Evolutionary conservation across 2,888 invertebrate species (phyloP), one percentile per base, ranked within the genome.

Genomic region (Synergus umbraculus): DNA sequence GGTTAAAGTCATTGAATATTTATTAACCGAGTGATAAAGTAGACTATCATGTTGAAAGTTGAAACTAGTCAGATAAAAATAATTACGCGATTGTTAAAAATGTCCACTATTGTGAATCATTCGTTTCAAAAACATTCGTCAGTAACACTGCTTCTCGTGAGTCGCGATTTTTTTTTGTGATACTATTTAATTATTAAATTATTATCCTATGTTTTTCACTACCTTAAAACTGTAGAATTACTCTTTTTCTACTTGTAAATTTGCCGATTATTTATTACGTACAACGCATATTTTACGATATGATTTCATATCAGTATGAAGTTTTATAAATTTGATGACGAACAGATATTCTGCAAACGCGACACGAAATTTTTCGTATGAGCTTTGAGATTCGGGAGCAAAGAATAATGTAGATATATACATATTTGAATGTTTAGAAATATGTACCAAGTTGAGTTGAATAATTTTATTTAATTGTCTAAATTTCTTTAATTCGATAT

Each of bases 71-170:
- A 73, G 44, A 67, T 44, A 7, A 69, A 69, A 73, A 73, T 49
- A 73, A 49, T n/a, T 73, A 67, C 18, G 66, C 22, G 37, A 73
- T 54, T 73, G 54, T 54, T 73, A 9, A 49, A 49, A 49, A 54
- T 54, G 37, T 73, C 73, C 15, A 37, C 54, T 73, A 73, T 37
- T 73, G 49, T 73, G 37, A 73, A 29, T 67, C 49, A 73, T 73
- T 73, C 12, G 37, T 37, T 54, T 29, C 1, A 73, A 37, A 73
- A 15, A 9, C 10, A 54, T 54, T 73, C 10, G n/a, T 37, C 12
- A 29, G 54, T 54, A 54, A n/a, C 73, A 73, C 54, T 73, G 54
- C 73, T 73, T 73, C 73, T 73, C n/a, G 73, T 73, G 73, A n/a
- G n/a, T 73, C 49, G 49, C 54, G 73, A 73, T 54, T 49, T 73